Base-by-base conservation (phyloP, 2,888 invertebrate genomes). In the Drosophila greeni region DNA sequence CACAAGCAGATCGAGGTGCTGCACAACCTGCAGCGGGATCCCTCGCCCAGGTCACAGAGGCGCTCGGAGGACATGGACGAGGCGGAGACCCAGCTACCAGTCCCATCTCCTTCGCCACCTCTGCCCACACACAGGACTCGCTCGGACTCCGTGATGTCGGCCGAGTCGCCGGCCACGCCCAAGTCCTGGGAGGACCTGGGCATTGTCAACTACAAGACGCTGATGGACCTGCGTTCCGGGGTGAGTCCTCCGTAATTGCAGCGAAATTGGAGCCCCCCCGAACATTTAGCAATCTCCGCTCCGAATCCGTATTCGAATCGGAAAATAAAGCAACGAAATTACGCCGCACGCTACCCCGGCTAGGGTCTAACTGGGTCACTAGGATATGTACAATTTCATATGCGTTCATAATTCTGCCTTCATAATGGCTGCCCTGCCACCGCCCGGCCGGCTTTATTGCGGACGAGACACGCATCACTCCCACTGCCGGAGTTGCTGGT, bases 151-250 rank as follows among this genome's bases (percentile, higher is more conserved):
- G 23, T 31, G 3, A 7, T 39, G 8, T 54, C 90, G 33, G 82
- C 85, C 1, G 84, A 85, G 84, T 62, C 72, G 33, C 57, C 70
- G 5, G 49, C 54, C n/a, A 74, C 77, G 55, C 87, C 56, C 81
- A 87, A 77, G 33, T 85, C 85, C 34, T 93, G 93, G 92, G 93
- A 93, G 77, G 92, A 92, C 34, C 85, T 92, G 37, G 91, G 90
- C 8, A 88, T 93, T 29, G 91, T 94, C 14, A 91, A 92, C 49
- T 90, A 90, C 61, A 90, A 92, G 62, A 91, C 92, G 6, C 86
- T 92, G 20, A 90, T 92, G 73, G 92, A 94, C 82, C 89, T 94
- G 47, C 92, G 93, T 76, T 93, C 93, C 70, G 93, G 92, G 90
- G 94, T 94, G 88, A 90, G 90, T 86, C 26, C n/a, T 6, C 36